Evolutionary conservation across 2,113 vertebrate species (phyloP).

Genomic region (Caloenas nicobarica): DNA sequence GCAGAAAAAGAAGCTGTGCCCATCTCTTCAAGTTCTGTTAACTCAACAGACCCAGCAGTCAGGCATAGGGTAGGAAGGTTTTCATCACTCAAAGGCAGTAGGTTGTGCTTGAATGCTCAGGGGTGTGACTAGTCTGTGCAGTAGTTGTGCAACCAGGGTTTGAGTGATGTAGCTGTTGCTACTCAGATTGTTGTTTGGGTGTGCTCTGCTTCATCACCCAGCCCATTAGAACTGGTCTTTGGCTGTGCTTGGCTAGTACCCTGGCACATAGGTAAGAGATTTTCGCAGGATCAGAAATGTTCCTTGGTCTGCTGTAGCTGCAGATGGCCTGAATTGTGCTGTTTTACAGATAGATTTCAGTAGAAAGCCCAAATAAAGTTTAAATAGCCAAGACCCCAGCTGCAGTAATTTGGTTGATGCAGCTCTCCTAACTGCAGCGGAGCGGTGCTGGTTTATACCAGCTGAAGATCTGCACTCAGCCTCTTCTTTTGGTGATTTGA

Average conservation of each 20-base stretch:
- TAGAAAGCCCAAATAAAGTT: not conserved
- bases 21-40: not conserved
- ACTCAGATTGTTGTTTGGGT: not conserved
- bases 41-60: not conserved
- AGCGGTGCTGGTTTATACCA: not conserved
- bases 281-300: not conserved
- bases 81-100: not conserved
- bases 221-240: not conserved
- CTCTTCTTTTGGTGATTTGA: not conserved
- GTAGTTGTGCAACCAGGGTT: not conserved
- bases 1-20: not conserved
- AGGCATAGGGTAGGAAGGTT: not conserved
- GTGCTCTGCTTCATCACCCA: not conserved
- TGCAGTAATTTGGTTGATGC: not conserved
- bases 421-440: not conserved
- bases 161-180: not conserved
- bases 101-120: not conserved
- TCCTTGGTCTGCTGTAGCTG: not conserved
- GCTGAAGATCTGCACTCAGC: not conserved
- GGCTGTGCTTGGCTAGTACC: not conserved
- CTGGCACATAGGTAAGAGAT: not conserved
- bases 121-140: not conserved
- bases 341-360: not conserved
- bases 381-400: not conserved
- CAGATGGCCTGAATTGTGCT: not conserved